Conservation (phyloP, 2,797 vertebrate species). For the Smutsia temminckii region DNA sequence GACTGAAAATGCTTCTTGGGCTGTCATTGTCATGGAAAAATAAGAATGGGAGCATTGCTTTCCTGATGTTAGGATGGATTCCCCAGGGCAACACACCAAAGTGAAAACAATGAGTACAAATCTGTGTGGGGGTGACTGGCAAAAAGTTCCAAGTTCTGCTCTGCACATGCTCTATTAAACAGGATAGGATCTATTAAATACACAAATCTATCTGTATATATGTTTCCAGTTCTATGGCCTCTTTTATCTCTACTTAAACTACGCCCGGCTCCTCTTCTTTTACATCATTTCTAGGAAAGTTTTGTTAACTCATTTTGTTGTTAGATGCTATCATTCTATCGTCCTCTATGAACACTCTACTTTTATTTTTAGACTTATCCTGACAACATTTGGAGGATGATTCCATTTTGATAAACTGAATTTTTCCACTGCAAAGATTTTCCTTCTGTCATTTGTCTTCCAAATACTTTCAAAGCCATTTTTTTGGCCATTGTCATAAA, state of each 20-base stretch:
- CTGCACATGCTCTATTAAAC: neutral
- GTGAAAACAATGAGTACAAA: neutral
- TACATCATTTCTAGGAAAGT: slow-evolving; percentile 12
- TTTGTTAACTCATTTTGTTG: slow-evolving; percentile 28
- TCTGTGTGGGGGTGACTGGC: neutral
- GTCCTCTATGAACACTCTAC: neutral
- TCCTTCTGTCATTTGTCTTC: slow-evolving; percentile 24
- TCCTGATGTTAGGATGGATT: neutral
- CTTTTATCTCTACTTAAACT: neutral
- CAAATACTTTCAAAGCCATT: slow-evolving; percentile 42
- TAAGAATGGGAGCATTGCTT: neutral
- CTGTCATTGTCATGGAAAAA: neutral
- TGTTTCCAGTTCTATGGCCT: neutral
- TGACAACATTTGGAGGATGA: neutral
- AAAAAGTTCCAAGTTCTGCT: neutral
- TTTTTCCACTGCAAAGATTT: slow-evolving; percentile 10
- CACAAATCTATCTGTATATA: neutral
- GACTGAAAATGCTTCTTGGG: slow-evolving; percentile 13
- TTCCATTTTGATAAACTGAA: slow-evolving; percentile 24
- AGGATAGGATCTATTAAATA: neutral
- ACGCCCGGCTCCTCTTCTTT: neutral
- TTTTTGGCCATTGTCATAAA: slow-evolving; percentile 9
- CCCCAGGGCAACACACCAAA: neutral
- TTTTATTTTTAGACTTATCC: slow-evolving; percentile 42
- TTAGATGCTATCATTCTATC: neutral